Conservation (phyloP, 2,888 invertebrate species). For the Charanyca ferruginea region DNA sequence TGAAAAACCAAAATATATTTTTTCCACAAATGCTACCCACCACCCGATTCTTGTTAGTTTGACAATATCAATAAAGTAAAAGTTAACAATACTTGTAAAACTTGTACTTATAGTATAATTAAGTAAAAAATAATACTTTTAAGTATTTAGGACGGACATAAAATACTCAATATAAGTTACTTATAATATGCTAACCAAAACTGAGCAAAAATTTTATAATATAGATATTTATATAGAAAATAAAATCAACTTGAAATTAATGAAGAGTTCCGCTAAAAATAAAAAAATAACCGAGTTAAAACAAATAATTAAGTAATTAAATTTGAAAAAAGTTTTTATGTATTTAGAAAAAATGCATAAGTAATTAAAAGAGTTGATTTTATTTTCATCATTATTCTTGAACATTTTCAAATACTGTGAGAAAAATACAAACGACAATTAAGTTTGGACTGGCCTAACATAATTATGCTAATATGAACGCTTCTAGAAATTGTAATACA, state of each 20-base stretch:
- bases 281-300: background rate
- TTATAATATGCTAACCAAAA: conserved; percentile 18
- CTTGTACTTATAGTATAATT: conserved; percentile 34
- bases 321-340: background rate
- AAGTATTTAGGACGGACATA: conserved; percentile 28
- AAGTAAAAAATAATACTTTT: conserved; percentile 36
- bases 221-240: background rate
- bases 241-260: background rate
- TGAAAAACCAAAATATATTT: conserved; percentile 70
- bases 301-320: no score
- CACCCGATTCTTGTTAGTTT: conserved; percentile 77
- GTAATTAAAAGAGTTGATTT: background rate
- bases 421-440: background rate
- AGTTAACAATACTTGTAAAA: conserved; percentile 33
- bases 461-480: background rate
- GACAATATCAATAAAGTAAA: conserved; percentile 52
- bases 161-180: conserved; percentile 3
- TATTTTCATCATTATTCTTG: background rate
- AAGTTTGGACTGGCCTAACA: background rate
- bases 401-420: background rate
- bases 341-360: background rate
- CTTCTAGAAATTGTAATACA: background rate
- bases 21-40: conserved; percentile 81
- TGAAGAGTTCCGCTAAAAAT: no score
- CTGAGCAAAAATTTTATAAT: background rate